Percentiles rank a stretch among this genome's conserved stretches.
Conservation (phyloP, 2,888 invertebrate genomes). For the Acleris sparsana region DNA sequence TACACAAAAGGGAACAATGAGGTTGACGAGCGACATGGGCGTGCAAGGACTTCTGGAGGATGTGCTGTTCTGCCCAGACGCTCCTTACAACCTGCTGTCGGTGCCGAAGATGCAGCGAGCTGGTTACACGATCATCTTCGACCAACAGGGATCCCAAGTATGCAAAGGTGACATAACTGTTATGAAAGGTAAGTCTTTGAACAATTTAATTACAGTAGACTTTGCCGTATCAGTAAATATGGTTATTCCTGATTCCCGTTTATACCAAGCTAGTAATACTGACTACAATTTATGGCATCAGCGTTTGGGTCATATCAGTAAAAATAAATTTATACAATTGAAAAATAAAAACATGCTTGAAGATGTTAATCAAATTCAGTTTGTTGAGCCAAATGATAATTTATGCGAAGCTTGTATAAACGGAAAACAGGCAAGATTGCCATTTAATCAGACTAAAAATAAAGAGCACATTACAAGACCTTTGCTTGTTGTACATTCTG, state of each 20-base stretch:
- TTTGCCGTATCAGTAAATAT: slow-evolving; percentile 9
- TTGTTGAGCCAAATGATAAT: background rate
- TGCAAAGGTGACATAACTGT: no score
- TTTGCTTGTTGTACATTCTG: background rate
- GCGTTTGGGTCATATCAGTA: slow-evolving; percentile 7
- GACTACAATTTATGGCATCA: slow-evolving; percentile 13
- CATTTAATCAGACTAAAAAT: background rate
- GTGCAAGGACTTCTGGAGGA: no score
- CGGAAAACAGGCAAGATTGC: slow-evolving; percentile 9
- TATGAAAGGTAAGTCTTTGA: background rate
- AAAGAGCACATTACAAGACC: background rate
- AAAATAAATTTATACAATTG: slow-evolving; percentile 33
- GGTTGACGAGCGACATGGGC: no score
- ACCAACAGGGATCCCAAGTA: no score
- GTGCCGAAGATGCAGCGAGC: no score
- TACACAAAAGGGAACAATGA: no score
- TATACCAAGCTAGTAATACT: slow-evolving; percentile 11
- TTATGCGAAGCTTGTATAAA: slow-evolving; percentile 11
- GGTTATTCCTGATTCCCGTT: slow-evolving; percentile 1
- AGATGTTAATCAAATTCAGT: no score
- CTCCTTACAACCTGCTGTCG: no score
- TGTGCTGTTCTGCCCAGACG: no score
- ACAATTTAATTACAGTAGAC: slow-evolving; percentile 1
- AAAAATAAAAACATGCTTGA: no score
- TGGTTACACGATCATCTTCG: slow-evolving; percentile 1